These are phyloP conservation scores for Ceratina calcarata DNA, from an alignment of 1,140 invertebrate genomes.

Conservation along the genomic window DNA sequence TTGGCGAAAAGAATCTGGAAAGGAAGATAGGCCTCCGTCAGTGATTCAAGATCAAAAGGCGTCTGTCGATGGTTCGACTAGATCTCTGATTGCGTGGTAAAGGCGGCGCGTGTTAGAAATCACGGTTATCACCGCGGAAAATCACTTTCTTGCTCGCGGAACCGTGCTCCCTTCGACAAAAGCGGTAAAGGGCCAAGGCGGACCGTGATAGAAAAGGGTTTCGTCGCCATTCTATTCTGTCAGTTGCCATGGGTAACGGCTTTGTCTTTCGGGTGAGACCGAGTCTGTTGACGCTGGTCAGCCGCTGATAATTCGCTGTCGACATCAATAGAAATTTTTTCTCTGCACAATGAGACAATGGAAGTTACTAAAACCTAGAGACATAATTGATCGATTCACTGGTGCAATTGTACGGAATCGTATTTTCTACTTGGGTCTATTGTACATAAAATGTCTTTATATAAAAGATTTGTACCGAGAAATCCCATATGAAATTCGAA, in stretches of 20 bases:
- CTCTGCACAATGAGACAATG: too few relatives aligned
- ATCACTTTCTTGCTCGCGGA: constrained; percentile 58
- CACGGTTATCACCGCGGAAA: constrained; percentile 59
- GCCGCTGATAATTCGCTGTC: not conserved
- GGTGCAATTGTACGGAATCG: not conserved
- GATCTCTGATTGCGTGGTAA: constrained; percentile 44
- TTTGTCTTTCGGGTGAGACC: constrained; percentile 14
- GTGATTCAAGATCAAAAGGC: constrained; percentile 65
- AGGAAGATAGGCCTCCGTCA: constrained; percentile 4
- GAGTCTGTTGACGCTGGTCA: not conserved
- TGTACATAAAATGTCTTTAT: not conserved
- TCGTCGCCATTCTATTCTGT: not conserved
- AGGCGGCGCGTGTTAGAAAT: constrained; percentile 56
- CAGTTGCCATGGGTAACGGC: too few relatives aligned
- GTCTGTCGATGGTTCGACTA: constrained; percentile 62
- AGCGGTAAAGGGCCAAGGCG: constrained; percentile 37
- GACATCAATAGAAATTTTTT: not conserved
- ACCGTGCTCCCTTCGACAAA: constrained; percentile 43
- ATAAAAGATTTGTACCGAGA: too few relatives aligned
- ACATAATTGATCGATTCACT: not conserved
- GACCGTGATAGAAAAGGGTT: constrained; percentile 2
- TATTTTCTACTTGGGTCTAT: not conserved
- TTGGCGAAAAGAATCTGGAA: constrained; percentile 27
- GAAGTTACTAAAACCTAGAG: too few relatives aligned
- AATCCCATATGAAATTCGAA: too few relatives aligned